phyloP scores from a whole-genome alignment of 2,797 vertebrate species.

The Squalus acanthias region DNA sequence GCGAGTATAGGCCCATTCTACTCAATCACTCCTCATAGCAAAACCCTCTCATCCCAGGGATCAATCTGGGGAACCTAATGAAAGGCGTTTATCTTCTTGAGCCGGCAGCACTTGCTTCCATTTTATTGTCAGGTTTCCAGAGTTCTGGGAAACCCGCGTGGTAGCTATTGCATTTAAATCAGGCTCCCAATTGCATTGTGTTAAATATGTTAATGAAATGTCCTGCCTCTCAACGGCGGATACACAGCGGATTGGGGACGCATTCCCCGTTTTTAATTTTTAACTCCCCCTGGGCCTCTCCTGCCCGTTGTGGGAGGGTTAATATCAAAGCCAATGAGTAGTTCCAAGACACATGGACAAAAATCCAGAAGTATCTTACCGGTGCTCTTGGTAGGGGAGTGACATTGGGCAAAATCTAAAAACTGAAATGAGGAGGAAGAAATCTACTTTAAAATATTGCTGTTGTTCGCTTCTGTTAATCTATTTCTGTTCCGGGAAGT shows the following conservation, averaged over 20 bases:
- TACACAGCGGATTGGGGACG: not conserved
- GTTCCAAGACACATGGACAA: not conserved
- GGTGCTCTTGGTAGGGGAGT: not conserved
- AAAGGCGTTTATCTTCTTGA: not conserved
- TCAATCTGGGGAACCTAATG: no score
- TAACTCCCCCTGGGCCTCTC: not conserved
- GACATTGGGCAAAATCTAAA: not conserved
- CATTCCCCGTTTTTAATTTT: not conserved
- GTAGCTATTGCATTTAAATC: not conserved
- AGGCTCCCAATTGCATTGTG: not conserved
- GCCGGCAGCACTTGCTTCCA: not conserved
- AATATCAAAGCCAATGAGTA: not conserved
- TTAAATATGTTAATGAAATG: not conserved
- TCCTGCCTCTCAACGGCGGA: not conserved
- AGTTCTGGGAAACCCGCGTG: not conserved
- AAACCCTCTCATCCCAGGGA: no score
- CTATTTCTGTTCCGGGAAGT: not conserved
- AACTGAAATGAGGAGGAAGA: not conserved
- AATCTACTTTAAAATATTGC: not conserved
- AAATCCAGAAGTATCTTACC: not conserved
- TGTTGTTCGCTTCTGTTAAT: not conserved
- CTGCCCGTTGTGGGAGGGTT: not conserved
- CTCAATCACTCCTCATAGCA: no score
- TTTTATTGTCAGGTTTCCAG: not conserved
- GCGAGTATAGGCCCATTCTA: no score